Percentiles rank a stretch among this genome's conserved stretches.
phyloP scores from a whole-genome alignment of 2,797 vertebrate species.

The Acanthis flammea region DNA sequence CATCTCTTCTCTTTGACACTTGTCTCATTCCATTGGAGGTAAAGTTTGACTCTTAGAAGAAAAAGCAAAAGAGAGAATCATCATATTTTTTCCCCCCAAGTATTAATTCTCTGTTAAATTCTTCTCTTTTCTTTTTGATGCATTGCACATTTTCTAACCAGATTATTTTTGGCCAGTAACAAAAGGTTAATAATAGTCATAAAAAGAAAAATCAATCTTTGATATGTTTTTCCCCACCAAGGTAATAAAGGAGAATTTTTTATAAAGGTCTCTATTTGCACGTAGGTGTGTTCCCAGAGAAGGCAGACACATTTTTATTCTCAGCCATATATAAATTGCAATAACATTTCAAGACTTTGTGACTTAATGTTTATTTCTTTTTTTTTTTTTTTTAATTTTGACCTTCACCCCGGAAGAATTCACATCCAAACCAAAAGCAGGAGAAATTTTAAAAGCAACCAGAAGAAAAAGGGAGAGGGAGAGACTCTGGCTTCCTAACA shows the following conservation, averaged over 20 bases:
- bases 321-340: conserved; percentile 29
- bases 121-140: conserved; percentile 30
- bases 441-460: background rate
- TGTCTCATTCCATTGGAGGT: background rate
- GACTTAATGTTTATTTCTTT: conserved; percentile 12
- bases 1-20: background rate
- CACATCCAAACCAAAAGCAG: background rate
- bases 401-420: conserved; percentile 9
- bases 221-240: background rate
- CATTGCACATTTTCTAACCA: conserved; percentile 56
- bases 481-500: background rate
- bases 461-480: background rate
- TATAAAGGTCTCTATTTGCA: conserved; percentile 51
- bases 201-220: conserved; percentile 66
- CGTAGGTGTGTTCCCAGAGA: conserved; percentile 29
- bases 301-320: conserved; percentile 24
- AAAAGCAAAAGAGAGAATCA: background rate
- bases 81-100: background rate
- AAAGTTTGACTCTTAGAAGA: background rate
- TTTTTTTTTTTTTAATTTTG: background rate
- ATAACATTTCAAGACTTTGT: conserved; percentile 16
- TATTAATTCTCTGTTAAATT: conserved; percentile 35
- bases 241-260: conserved; percentile 54
- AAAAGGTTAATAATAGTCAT: conserved; percentile 68
- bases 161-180: conserved; percentile 66